These are phyloP conservation scores for Aethes cnicana DNA, from an alignment of 2,888 invertebrate genomes.

Conservation along the genomic window DNA sequence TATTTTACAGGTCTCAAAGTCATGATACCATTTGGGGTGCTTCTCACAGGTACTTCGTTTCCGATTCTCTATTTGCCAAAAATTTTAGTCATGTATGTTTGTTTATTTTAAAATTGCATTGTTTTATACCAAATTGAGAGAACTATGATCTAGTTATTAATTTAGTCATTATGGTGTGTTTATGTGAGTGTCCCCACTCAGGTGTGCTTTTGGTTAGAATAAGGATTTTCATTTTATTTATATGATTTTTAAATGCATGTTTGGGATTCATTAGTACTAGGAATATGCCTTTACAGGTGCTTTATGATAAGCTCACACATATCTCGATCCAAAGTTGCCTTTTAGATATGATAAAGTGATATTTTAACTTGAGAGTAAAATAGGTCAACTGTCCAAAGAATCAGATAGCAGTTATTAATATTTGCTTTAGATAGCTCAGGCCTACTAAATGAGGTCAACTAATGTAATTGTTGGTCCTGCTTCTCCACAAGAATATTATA, in stretches of 20 bases:
- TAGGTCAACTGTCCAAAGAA: conserved; percentile 73
- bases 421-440: conserved; percentile 71
- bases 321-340: conserved; percentile 81
- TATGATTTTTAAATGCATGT: conserved; percentile 67
- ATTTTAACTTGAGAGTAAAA: conserved; percentile 61
- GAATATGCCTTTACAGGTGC: conserved; percentile 76
- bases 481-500: conserved; percentile 62
- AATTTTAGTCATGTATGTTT: conserved; percentile 72
- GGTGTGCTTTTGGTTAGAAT: conserved; percentile 70
- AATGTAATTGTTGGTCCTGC: conserved; percentile 61
- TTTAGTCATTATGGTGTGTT: conserved; percentile 80
- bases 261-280: conserved; percentile 66
- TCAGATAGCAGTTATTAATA: conserved; percentile 64
- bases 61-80: conserved; percentile 81
- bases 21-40: conserved; percentile 41
- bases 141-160: conserved; percentile 78
- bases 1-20: conserved; percentile 14
- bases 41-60: conserved; percentile 59
- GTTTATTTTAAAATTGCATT: conserved; percentile 60
- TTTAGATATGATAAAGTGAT: conserved; percentile 79
- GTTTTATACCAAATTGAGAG: conserved; percentile 71
- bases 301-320: conserved; percentile 75
- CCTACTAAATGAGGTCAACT: conserved; percentile 60
- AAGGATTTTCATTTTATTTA: conserved; percentile 63
- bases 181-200: conserved; percentile 65